Percentiles rank a stretch among this genome's conserved stretches.
These are phyloP conservation scores for Excalfactoria chinensis DNA, from an alignment of 2,113 vertebrate genomes.

Conservation along the genomic window DNA sequence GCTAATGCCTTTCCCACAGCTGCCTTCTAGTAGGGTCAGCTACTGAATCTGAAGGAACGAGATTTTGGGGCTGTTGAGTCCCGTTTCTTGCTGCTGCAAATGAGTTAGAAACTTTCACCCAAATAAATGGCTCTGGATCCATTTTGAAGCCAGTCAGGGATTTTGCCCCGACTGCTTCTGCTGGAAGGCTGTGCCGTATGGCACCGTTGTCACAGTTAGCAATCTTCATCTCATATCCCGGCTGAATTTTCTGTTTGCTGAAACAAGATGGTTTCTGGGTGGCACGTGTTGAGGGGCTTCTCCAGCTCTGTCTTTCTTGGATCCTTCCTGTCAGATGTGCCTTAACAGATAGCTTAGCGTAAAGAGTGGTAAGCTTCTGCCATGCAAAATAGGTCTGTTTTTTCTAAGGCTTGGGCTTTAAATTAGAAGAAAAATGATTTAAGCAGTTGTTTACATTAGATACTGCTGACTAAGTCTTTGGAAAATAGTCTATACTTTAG, in stretches of 20 bases:
- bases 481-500: not conserved
- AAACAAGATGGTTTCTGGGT: not conserved
- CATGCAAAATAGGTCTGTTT: not conserved
- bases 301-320: not conserved
- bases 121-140: not conserved
- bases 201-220: not conserved
- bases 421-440: not conserved
- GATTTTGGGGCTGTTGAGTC: not conserved
- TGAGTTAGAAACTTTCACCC: not conserved
- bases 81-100: not conserved
- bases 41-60: not conserved
- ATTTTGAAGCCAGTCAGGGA: not conserved
- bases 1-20: not conserved
- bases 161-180: not conserved
- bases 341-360: not conserved
- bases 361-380: not conserved
- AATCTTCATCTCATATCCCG: not conserved
- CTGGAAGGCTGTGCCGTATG: not conserved
- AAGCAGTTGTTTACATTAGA: not conserved
- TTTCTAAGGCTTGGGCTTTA: conserved; percentile 2
- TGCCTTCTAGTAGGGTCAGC: not conserved
- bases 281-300: not conserved
- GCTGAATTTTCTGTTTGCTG: not conserved
- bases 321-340: not conserved
- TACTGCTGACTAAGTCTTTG: conserved; percentile 1